Evolutionary conservation across 2,113 vertebrate species (phyloP), one percentile per base, ranked within the genome.

Genomic region (Eonycteris spelaea): DNA sequence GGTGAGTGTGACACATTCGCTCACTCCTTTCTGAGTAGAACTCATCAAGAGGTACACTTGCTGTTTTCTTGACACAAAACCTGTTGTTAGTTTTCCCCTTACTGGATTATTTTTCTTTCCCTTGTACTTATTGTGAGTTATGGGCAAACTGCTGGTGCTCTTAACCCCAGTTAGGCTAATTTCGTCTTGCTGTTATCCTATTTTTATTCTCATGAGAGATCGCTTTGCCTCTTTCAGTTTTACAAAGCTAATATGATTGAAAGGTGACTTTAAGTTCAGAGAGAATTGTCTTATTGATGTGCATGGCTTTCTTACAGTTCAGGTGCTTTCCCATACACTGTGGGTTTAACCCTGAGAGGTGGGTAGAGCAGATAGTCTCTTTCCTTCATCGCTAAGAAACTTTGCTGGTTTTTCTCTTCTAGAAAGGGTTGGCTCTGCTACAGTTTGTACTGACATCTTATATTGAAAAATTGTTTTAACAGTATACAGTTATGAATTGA

Each of bases 1-100:
- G 99, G 99, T 99, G 98, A 98, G 99, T 98, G 88, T 48, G 24
- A 11, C 1, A 0, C 33, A 4, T 33, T 38, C 9, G 45, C 51
- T 53, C 28, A 1, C 15, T 79, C 48, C 26, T 35, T 40, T 35
- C 63, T 53, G 71, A 92, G 91, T 15, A 35, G 90, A 71, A 30
- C 78, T 86, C 61, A 0, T 2, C 7, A 30, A 28, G n/a, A 86
- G 51, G 28, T 30, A 43, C 7, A 2, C 55, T 28, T 45, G 38
- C 33, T 38, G 5, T 70, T 77, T 92, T 51, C 43, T 24, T 59
- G 55, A 19, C 10, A 5, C 26, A 48, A 43, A 84, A 43, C n/a
- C 24, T 3, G 13, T 2, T 48, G 7, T 14, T 87, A 6, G 26
- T 38, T 71, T 75, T 55, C 48, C 68, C 13, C 38, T 55, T 53